Base-by-base conservation (phyloP, 1,140 invertebrate genomes). In the Zophobas morio region DNA sequence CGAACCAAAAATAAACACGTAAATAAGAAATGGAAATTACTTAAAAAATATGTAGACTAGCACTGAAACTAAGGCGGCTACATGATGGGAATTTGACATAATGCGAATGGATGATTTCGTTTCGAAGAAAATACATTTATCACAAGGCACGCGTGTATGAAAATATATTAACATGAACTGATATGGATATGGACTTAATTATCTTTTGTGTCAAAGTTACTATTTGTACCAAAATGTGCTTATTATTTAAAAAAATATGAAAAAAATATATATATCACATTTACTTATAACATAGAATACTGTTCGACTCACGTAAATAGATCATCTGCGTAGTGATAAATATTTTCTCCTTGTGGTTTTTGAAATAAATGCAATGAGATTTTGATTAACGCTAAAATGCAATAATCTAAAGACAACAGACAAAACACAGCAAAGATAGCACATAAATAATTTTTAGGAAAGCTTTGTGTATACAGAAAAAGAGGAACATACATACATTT, bases 121-220 rank as follows among this genome's bases (percentile, higher is more conserved):
- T 72, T 60, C 77, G 71, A 77, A 79, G 75, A 79, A 81, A 79
- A 81, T 80, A 74, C 56, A 78, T 80, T 79, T 76, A 79, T 79
- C 77, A 78, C 77, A 80, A 80, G 79, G 79, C 79, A 80, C 79
- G 57, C 47, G 79, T 80, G 74, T 74, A 49, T 60, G 56, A 75
- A 80, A 80, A 80, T 37, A 75, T 35, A 75, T 72, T 78, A 79
- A 79, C 74, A 77, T 76, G 57, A 53, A 70, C 49, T 74, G 66
- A 73, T 70, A 71, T 78, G 75, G 20, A 20, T 20, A 20, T 20
- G 20, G 20, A 20, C 20, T 20, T 20, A 20, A 20, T 20, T 20
- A 20, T 20, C 20, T 20, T 20, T 20, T 20, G 20, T 20, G 20
- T 20, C 20, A 20, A 20, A 20, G 20, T 20, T 20, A 20, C 20